Conservation (phyloP, 1,140 invertebrate species). For the Zophobas morio region DNA sequence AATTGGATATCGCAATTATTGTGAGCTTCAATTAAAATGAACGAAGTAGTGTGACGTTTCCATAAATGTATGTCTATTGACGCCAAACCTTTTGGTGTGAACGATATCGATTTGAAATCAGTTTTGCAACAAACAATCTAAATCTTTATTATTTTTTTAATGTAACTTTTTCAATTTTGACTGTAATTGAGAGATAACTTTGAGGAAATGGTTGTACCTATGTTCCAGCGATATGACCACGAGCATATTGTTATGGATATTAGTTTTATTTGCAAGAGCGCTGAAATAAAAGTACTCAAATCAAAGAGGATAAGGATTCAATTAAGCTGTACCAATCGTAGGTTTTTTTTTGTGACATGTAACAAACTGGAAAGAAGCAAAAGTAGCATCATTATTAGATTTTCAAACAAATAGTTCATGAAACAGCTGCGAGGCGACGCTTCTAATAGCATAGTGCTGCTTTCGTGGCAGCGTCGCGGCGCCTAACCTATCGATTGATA, state of each 20-base stretch:
- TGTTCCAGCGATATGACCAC: too few species aligned
- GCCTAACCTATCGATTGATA: constrained; percentile 62
- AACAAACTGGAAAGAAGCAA: constrained; percentile 45
- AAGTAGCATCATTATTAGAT: constrained; percentile 63
- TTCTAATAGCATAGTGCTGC: constrained; percentile 50
- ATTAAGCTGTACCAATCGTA: too few species aligned
- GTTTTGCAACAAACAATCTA: too few species aligned
- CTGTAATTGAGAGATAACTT: too few species aligned
- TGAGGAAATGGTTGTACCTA: too few species aligned
- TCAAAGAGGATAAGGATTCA: too few species aligned
- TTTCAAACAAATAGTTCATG: constrained; percentile 65
- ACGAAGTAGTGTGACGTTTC: constrained; percentile 25
- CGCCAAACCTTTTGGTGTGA: constrained; percentile 1
- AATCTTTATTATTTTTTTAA: too few species aligned
- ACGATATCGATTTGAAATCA: background rate
- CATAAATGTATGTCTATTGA: constrained; percentile 15
- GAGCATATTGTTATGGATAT: too few species aligned
- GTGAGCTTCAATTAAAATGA: constrained; percentile 51
- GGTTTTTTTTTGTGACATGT: constrained; percentile 11
- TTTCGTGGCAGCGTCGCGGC: constrained; percentile 55
- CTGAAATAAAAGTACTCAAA: too few species aligned
- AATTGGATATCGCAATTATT: constrained; percentile 51
- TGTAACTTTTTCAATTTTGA: too few species aligned
- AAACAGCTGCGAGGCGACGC: constrained; percentile 63
- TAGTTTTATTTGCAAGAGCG: too few species aligned